Base-by-base conservation (phyloP, 2,113 vertebrate species). In the Opisthocomus hoazin region DNA sequence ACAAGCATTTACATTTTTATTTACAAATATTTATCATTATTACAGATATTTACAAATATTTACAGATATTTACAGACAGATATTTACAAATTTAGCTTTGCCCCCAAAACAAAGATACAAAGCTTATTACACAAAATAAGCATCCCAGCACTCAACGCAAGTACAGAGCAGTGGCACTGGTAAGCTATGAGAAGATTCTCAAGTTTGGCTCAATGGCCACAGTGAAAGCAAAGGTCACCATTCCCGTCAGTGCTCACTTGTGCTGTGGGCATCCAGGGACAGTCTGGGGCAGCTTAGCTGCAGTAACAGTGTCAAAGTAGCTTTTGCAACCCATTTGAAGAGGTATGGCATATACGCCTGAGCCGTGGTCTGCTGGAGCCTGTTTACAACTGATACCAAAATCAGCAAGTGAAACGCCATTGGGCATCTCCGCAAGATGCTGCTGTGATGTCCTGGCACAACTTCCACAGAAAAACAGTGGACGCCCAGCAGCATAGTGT, bases 371-470 rank as follows among this genome's bases (percentile, higher is more conserved):
- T 84, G 69, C 80, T 93, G 26, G 34, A 37, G 9, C n/a, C 53
- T 12, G 23, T 69, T 80, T 73, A 27, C 48, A 64, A 51, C 10
- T 20, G n/a, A 46, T 46, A 51, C 7, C 13, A 29, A 51, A 81
- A 18, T 15, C 37, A 84, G 23, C 20, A 84, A 91, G 30, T 20
- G 23, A 63, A 84, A 89, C 71, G 48, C 22, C 1, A 2, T 7
- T 46, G 51, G 23, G 4, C 22, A 5, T 68, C 57, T 75, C 76
- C 73, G 22, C 43, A 53, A 0, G 0, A 51, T 20, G 27, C 19
- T 46, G 30, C 37, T 77, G 51, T 65, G 22, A 18, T 36, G 14
- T 37, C 36, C 36, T 48, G 20, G 19, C 24, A 87, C 24, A 69
- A 48, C 39, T 81, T 77, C 46, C 34, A 37, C 17, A 45, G 21